phyloP scores from a whole-genome alignment of 2,888 invertebrate species.

The Agonopterix heracliana region DNA sequence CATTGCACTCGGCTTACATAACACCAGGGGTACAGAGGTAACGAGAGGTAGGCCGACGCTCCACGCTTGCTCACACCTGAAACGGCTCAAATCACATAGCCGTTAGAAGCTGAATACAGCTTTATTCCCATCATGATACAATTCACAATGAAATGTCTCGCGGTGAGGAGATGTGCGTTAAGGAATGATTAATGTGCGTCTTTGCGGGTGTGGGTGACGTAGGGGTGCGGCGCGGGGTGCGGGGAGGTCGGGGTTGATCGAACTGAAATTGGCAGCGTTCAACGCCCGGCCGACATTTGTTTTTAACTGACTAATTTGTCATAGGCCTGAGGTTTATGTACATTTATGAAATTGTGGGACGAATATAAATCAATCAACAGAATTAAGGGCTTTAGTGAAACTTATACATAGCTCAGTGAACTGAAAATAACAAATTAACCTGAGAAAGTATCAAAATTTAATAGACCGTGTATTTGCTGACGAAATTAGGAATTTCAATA shows the following conservation, averaged over 20 bases:
- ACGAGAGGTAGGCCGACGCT: constrained; percentile 48
- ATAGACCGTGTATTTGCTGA: constrained; percentile 23
- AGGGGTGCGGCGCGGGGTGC: constrained; percentile 27
- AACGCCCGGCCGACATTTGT: constrained; percentile 51
- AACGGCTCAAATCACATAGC: constrained; percentile 31
- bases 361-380: too few species aligned
- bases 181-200: constrained; percentile 62
- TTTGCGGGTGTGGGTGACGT: constrained; percentile 42
- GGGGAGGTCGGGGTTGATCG: constrained; percentile 54
- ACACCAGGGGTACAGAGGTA: constrained; percentile 68
- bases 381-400: too few species aligned
- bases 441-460: constrained; percentile 23
- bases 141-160: constrained; percentile 33
- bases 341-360: background rate
- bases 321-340: constrained; percentile 13
- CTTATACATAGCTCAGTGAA: too few species aligned
- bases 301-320: constrained; percentile 45
- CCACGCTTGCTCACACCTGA: constrained; percentile 16
- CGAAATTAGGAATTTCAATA: constrained; percentile 34
- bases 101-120: constrained; percentile 33
- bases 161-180: constrained; percentile 38
- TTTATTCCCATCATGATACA: constrained; percentile 39
- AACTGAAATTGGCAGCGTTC: constrained; percentile 67
- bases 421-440: background rate
- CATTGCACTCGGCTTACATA: constrained; percentile 72